These are phyloP conservation scores for Clarias batrachus DNA, from an alignment of 2,113 vertebrate species.

Conservation along the genomic window DNA sequence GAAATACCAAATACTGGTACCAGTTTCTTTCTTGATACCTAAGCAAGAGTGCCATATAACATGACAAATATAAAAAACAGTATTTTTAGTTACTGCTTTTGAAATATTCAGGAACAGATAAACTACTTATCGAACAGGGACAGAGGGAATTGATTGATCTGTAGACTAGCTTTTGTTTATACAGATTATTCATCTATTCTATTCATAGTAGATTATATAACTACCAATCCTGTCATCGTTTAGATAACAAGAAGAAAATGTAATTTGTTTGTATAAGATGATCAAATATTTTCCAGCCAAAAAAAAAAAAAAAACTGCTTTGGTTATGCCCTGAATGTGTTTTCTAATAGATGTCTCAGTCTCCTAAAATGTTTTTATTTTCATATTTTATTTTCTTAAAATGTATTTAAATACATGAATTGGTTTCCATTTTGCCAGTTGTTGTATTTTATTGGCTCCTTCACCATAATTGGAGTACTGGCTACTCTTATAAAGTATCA, in stretches of 20 bases:
- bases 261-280: not conserved
- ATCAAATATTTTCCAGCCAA: not conserved
- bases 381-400: not conserved
- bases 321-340: not conserved
- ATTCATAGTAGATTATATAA: not conserved
- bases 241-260: not conserved
- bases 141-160: not conserved
- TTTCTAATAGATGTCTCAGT: not conserved
- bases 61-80: not conserved
- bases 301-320: not conserved
- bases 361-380: not conserved
- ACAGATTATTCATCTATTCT: not conserved
- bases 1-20: slow-evolving; percentile 3
- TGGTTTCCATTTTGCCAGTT: not conserved
- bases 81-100: not conserved
- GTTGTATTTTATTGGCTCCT: not conserved
- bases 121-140: not conserved
- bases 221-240: not conserved
- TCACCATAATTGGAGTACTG: slow-evolving; percentile 2
- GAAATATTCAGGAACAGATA: not conserved
- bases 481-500: not conserved
- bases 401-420: not conserved
- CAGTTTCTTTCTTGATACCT: too few relatives aligned
- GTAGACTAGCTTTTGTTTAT: not conserved
- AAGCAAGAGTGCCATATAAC: not conserved